These are phyloP conservation scores for Podabrus alpinus DNA, from an alignment of 2,888 invertebrate species.

Conservation along the genomic window DNA sequence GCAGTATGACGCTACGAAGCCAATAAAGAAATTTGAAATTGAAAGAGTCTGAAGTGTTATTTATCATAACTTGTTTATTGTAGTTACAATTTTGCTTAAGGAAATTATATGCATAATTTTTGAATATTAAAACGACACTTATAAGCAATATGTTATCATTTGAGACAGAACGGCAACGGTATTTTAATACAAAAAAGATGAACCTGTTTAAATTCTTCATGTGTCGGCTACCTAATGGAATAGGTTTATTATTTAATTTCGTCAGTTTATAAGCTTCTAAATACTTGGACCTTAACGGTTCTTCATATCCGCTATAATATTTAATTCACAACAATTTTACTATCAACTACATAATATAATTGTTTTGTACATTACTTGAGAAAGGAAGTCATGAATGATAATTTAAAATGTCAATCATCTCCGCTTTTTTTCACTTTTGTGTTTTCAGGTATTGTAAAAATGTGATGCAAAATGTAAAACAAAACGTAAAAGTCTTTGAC, in stretches of 20 bases:
- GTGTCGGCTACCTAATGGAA: conserved; percentile 15
- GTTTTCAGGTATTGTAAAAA: background rate
- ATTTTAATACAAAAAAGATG: conserved; percentile 16
- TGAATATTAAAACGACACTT: conserved; percentile 19
- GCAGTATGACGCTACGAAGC: background rate
- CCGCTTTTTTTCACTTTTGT: background rate
- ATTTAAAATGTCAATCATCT: background rate
- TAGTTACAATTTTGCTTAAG: background rate
- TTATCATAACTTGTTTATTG: background rate
- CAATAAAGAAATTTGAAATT: no score
- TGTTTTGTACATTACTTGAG: background rate
- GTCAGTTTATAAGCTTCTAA: conserved; percentile 12
- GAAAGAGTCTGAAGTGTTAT: background rate
- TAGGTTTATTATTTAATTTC: conserved; percentile 12
- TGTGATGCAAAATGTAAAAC: background rate
- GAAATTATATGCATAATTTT: conserved; percentile 3
- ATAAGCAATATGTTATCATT: conserved; percentile 24
- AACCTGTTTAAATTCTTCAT: conserved; percentile 20
- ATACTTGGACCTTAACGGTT: conserved; percentile 11
- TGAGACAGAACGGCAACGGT: conserved; percentile 23
- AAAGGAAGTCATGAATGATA: background rate
- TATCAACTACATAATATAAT: background rate
- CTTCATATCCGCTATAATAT: conserved; percentile 1
- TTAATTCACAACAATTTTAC: background rate
- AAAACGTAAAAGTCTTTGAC: background rate